A percentile compares a stretch with the other conserved stretches of the same genome.
phyloP scores from a whole-genome alignment of 2,113 vertebrate species.

The Leucopternis melanops region DNA sequence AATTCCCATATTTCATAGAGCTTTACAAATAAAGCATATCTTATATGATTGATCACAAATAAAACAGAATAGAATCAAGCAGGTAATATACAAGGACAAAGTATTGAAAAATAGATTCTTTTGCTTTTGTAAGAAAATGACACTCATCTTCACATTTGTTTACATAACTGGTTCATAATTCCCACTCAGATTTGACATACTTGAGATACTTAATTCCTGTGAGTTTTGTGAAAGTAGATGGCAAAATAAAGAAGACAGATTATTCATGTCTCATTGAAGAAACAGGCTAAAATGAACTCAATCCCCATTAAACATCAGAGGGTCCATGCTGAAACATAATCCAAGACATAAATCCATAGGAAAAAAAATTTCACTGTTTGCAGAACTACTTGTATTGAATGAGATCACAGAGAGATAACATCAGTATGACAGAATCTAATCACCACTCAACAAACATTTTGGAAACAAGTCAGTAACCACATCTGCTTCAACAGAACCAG shows the following conservation, averaged over 20 bases:
- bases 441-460: slow-evolving; percentile 31
- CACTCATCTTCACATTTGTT: not conserved
- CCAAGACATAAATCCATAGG: slow-evolving; percentile 1
- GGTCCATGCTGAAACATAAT: not conserved
- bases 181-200: not conserved
- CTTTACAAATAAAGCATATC: not conserved
- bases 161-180: not conserved
- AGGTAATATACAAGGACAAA: not conserved
- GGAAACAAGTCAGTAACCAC: slow-evolving; percentile 45
- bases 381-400: slow-evolving; percentile 41
- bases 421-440: slow-evolving; percentile 22
- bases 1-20: not conserved
- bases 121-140: not conserved
- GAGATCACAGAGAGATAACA: slow-evolving; percentile 30
- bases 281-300: not conserved
- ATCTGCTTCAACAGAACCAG: slow-evolving; percentile 28
- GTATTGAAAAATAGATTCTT: not conserved
- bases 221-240: not conserved
- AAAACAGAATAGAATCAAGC: not conserved
- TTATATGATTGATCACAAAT: not conserved
- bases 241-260: not conserved
- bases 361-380: slow-evolving; percentile 3
- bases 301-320: not conserved
- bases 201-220: not conserved
- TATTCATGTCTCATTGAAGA: not conserved